Evolutionary conservation across 2,113 vertebrate genomes (phyloP).

Genomic region (Labrus mixtus): DNA sequence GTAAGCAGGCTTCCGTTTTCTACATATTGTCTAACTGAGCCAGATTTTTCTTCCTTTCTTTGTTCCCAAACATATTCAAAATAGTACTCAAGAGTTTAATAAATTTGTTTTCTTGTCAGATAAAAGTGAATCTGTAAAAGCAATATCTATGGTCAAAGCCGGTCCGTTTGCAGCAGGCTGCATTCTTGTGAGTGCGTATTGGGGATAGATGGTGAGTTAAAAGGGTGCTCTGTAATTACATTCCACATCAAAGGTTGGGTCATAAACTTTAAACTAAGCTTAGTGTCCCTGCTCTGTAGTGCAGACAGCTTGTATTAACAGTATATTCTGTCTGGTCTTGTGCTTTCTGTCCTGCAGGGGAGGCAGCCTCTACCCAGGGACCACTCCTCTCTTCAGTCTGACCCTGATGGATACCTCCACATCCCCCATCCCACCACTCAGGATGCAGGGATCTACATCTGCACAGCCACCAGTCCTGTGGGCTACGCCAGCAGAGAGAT

Average conservation of each 20-base stretch:
- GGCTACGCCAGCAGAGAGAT: conserved; percentile 89
- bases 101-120: conserved; percentile 68
- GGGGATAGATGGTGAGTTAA: conserved; percentile 35
- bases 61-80: conserved; percentile 36
- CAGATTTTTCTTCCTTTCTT: conserved; percentile 29
- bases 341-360: conserved; percentile 78
- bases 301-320: conserved; percentile 15
- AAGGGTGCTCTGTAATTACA: conserved; percentile 61
- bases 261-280: conserved; percentile 47
- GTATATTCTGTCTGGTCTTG: conserved; percentile 24
- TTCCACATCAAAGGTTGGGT: conserved; percentile 64
- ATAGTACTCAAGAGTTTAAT: conserved; percentile 49
- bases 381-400: conserved; percentile 65
- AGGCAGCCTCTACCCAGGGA: conserved; percentile 66
- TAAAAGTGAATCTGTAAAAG: conserved; percentile 76
- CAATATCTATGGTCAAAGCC: conserved; percentile 70
- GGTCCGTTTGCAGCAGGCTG: conserved; percentile 24
- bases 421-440: conserved; percentile 77
- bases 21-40: conserved; percentile 29
- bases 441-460: conserved; percentile 89
- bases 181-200: conserved; percentile 19
- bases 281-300: conserved; percentile 19
- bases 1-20: conserved; percentile 21
- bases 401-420: conserved; percentile 83
- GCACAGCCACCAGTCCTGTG: conserved; percentile 88